Percentiles rank a stretch among this genome's conserved stretches.
Conservation (phyloP, 2,113 vertebrate species). For the Prionailurus bengalensis region DNA sequence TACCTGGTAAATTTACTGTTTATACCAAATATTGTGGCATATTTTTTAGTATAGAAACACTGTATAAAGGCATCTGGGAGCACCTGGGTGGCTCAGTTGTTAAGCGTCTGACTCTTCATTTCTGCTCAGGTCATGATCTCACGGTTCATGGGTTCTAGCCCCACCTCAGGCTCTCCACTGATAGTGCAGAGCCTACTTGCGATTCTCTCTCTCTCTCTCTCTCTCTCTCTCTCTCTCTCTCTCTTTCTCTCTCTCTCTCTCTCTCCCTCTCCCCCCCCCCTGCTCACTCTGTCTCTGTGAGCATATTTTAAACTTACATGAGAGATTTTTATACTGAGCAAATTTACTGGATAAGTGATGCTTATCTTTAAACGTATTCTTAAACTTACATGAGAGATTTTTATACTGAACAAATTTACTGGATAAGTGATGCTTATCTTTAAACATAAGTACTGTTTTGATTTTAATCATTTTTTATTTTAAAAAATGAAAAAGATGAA, state of each 20-base stretch:
- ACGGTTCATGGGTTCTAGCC: no score
- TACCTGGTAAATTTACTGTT: neutral
- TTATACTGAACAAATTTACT: neutral
- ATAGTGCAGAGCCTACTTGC: no score
- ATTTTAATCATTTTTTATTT: conserved; percentile 47
- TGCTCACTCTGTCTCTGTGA: no score
- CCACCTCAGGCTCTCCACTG: no score
- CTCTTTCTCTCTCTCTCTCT: no score
- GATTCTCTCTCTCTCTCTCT: no score
- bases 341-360: neutral
- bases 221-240: no score
- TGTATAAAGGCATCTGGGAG: no score
- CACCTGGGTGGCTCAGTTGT: no score
- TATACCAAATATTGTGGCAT: neutral
- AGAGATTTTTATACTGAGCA: conserved; percentile 28
- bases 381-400: neutral
- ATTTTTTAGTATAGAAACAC: conserved; percentile 26
- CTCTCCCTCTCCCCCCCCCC: no score
- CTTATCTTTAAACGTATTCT: conserved; percentile 15
- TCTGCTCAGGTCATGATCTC: no score
- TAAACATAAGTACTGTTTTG: conserved; percentile 39
- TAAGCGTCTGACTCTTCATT: no score
- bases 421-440: neutral
- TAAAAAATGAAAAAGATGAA: conserved; percentile 14
- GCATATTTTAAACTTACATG: neutral